phyloP scores from a whole-genome alignment of 2,797 vertebrate species.

The Loriculus beryllinus region DNA sequence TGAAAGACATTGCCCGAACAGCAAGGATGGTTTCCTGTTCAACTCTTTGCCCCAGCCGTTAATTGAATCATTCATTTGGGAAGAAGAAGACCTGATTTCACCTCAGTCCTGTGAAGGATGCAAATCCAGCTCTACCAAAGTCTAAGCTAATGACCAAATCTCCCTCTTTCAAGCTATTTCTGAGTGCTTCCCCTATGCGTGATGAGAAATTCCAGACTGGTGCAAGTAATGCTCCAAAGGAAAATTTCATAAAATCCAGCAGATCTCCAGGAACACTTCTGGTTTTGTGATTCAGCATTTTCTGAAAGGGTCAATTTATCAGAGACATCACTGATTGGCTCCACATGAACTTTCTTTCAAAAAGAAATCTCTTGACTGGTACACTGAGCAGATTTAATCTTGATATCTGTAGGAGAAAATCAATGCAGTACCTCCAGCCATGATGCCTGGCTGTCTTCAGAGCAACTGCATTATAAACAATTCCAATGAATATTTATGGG shows the following conservation, averaged over 20 bases:
- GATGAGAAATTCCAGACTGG: neutral
- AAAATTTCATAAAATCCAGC: neutral
- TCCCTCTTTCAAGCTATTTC: neutral
- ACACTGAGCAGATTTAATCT: constrained; percentile 30
- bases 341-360: constrained; percentile 4
- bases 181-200: accelerated
- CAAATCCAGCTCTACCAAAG: neutral
- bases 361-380: constrained; percentile 13
- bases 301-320: neutral
- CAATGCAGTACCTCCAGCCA: constrained; percentile 25
- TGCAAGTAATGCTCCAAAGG: neutral
- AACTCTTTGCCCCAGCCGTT: neutral
- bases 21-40: neutral
- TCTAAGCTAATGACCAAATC: neutral
- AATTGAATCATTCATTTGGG: neutral
- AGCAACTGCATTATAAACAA: neutral
- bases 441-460: neutral
- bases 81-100: neutral
- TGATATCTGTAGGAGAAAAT: constrained; percentile 36
- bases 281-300: constrained; percentile 7
- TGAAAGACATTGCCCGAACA: neutral
- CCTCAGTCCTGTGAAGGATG: neutral
- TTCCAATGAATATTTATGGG: constrained; percentile 46
- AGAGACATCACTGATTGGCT: neutral
- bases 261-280: neutral